These are phyloP conservation scores for Sarcophaga peregrina DNA, from an alignment of 1,140 invertebrate genomes.

Conservation along the genomic window DNA sequence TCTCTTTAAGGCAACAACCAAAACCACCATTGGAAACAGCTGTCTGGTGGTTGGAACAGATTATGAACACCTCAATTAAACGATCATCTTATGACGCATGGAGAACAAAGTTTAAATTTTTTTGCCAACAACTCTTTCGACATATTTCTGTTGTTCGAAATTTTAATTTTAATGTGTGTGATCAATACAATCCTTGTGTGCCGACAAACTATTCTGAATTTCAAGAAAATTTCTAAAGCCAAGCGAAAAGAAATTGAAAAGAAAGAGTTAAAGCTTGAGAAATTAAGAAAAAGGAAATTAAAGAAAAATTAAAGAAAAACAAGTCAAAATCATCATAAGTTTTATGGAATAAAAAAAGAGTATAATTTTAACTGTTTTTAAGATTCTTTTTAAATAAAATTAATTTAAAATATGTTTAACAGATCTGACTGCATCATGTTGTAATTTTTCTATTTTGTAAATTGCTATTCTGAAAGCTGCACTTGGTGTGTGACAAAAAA, in stretches of 20 bases:
- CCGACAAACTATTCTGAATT: conserved; percentile 7
- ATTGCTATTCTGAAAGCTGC: no score
- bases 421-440: no score
- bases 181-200: background rate
- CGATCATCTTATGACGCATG: background rate
- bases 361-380: no score
- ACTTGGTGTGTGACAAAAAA: no score
- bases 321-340: background rate
- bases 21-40: conserved; percentile 6
- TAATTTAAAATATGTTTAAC: no score
- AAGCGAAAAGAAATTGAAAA: background rate
- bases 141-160: background rate
- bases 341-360: background rate
- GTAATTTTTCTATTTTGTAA: no score
- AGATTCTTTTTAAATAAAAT: no score
- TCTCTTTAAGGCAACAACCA: background rate
- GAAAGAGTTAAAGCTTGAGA: background rate
- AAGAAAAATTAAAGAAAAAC: background rate
- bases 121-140: background rate
- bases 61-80: background rate
- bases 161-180: background rate
- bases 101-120: background rate
- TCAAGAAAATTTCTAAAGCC: background rate
- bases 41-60: conserved; percentile 31
- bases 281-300: background rate